Conservation (phyloP, 2,797 vertebrate genomes). For the Oreochromis grahami region DNA sequence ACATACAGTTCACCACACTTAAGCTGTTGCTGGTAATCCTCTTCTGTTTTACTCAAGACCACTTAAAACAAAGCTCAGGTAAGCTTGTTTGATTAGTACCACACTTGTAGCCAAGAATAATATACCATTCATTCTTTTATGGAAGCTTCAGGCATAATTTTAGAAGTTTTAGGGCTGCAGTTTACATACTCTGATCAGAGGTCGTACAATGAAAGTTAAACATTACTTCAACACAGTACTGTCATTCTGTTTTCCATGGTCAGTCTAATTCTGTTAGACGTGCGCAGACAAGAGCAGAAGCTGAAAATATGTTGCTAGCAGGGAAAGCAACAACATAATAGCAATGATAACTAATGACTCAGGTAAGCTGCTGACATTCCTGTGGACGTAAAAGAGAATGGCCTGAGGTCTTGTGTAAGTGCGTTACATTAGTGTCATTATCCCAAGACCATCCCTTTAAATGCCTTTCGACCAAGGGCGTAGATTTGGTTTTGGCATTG, state of each 20-base stretch:
- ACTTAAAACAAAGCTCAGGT: slow-evolving; percentile 26
- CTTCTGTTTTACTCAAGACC: neutral
- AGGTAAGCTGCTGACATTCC: slow-evolving; percentile 18
- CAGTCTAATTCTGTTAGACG: neutral
- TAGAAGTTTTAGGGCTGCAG: neutral
- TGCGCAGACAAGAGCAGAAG: neutral
- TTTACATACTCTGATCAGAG: neutral
- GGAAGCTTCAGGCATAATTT: neutral
- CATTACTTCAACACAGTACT: neutral
- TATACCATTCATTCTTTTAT: neutral
- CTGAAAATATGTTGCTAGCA: neutral
- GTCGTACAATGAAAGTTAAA: neutral
- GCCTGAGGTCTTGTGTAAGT: neutral
- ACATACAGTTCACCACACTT: slow-evolving; percentile 10
- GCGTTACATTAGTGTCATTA: neutral
- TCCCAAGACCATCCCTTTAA: slow-evolving; percentile 1
- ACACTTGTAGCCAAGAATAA: neutral
- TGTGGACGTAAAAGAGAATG: neutral
- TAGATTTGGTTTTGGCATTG: no score
- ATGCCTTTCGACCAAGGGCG: neutral
- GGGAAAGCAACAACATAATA: neutral
- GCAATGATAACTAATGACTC: slow-evolving; percentile 15
- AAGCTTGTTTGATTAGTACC: slow-evolving; percentile 1
- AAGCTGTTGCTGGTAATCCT: neutral
- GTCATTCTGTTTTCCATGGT: neutral